These are phyloP conservation scores for Onychomys torridus DNA, from an alignment of 2,797 vertebrate species.

Conservation along the genomic window DNA sequence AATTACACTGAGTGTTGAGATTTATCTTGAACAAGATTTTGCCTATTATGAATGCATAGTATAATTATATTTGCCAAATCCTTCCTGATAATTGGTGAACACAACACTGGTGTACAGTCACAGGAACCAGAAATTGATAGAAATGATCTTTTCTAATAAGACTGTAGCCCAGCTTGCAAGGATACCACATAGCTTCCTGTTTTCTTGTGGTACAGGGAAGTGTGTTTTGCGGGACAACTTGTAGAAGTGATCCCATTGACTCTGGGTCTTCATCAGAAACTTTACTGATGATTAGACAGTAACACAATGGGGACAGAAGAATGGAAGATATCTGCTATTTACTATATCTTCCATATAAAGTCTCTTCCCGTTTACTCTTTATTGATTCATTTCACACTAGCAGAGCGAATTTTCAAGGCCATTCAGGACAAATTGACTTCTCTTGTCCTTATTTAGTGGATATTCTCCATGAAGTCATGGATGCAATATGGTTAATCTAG, in stretches of 20 bases:
- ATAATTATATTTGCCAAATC: background rate
- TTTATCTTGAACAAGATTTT: background rate
- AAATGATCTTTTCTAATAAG: background rate
- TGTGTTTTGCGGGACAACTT: background rate
- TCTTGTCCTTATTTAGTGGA: conserved; percentile 64
- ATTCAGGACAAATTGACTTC: conserved; percentile 65
- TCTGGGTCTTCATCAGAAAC: background rate
- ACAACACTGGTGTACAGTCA: background rate
- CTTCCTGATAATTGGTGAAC: background rate
- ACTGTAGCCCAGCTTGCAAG: background rate
- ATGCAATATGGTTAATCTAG: background rate
- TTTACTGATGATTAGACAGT: background rate
- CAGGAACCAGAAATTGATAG: conserved; percentile 1
- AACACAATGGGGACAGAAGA: background rate
- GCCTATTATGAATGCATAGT: background rate
- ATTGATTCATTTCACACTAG: conserved; percentile 70
- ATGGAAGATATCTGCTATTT: conserved; percentile 44
- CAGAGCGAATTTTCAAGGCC: conserved; percentile 77
- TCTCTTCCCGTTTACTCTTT: conserved; percentile 78
- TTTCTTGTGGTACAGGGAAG: background rate
- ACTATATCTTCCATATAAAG: conserved; percentile 56
- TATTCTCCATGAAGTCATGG: conserved; percentile 6
- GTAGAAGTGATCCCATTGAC: background rate
- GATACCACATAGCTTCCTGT: background rate
- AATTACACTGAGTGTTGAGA: background rate